Evolutionary conservation across 2,797 vertebrate genomes (phyloP), one percentile per base, ranked within the genome.

Genomic region (Thalassophryne amazonica): DNA sequence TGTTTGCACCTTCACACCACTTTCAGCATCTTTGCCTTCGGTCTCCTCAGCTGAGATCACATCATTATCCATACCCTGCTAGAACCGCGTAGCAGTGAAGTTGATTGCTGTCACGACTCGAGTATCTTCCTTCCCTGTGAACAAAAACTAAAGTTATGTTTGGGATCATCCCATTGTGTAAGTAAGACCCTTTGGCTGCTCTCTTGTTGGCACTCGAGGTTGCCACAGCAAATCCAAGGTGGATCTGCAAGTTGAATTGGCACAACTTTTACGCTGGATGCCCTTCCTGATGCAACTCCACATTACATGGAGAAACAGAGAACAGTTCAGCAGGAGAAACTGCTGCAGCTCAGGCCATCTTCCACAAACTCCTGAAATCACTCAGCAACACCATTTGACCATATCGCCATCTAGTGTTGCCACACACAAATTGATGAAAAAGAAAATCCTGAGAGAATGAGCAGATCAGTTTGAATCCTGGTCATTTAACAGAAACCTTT

Each of bases 341-440:
- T n/a, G n/a, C n/a, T n/a, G n/a, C n/a, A n/a, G n/a, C n/a, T n/a
- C n/a, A n/a, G n/a, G n/a, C n/a, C n/a, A n/a, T n/a, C n/a, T n/a
- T n/a, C 21, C 9, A 48, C 22, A 46, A 15, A 28, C 15, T 19
- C 51, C 17, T 54, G 14, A 22, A 21, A 56, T 27, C 9, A 12
- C 61, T 34, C 3, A 37, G 24, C 23, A 10, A 5, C 7, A 6
- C 29, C 3, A 6, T 27, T 3, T 0, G 20, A 36, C 11, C 33
- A 59, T 86, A 75, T 70, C 82, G 75, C 87, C 87, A 82, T 88
- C 88, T 91, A 90, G 76, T 88, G 90, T 1, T 29, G 57, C 4
- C 3, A 60, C 2, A 10, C 0, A 18, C 15, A 47, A 63, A 77
- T 1, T 68, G 49, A 27, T 30, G 13, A 23, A 27, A 40, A 5